Percentiles rank a stretch among this genome's conserved stretches.
Conservation (phyloP, 2,888 invertebrate species). For the Xestia rhomboidea region DNA sequence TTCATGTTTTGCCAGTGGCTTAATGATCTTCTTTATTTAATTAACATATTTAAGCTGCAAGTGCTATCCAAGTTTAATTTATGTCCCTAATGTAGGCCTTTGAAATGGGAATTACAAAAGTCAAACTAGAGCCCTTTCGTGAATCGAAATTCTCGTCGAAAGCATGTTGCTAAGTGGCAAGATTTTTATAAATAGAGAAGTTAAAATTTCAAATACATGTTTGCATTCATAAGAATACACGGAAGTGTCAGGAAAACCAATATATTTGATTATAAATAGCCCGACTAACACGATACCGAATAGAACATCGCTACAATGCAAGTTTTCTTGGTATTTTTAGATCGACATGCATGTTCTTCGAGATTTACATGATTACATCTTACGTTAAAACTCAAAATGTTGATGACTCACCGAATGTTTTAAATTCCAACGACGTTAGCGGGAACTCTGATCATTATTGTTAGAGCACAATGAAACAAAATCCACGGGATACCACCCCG, state of each 20-base stretch:
- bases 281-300: conserved; percentile 68
- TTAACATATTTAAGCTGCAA: too few species aligned
- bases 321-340: conserved; percentile 71
- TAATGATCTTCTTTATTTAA: too few species aligned
- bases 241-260: conserved; percentile 70
- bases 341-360: conserved; percentile 62
- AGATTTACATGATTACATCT: conserved; percentile 52
- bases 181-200: conserved; percentile 49
- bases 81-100: background rate
- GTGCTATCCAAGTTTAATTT: background rate
- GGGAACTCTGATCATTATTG: conserved; percentile 87
- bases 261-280: conserved; percentile 75
- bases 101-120: background rate
- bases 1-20: conserved; percentile 6
- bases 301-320: conserved; percentile 64
- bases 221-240: conserved; percentile 66
- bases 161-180: conserved; percentile 33
- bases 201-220: conserved; percentile 60
- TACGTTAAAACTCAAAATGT: conserved; percentile 77
- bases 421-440: conserved; percentile 89
- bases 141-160: conserved; percentile 10
- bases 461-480: conserved; percentile 82
- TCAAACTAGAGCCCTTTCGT: background rate
- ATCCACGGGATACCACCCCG: conserved; percentile 86
- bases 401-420: conserved; percentile 90